These are phyloP conservation scores for Pyralis farinalis DNA, from an alignment of 2,888 invertebrate species.

Conservation along the genomic window DNA sequence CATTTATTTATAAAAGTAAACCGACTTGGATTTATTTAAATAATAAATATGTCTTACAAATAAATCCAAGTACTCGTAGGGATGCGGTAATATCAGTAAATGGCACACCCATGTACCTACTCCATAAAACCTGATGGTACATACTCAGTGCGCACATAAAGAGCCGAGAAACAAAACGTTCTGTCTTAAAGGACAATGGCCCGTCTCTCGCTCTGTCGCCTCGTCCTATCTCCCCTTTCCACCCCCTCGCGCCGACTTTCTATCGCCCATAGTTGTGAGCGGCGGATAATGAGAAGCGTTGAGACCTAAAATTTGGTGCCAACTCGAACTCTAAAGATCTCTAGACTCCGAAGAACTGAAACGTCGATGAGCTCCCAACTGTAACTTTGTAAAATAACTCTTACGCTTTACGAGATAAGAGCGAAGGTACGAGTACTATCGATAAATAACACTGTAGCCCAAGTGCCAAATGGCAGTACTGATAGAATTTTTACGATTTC, in stretches of 20 bases:
- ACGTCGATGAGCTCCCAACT: slow-evolving; percentile 22
- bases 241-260: slow-evolving; percentile 23
- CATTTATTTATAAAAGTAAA: slow-evolving; percentile 25
- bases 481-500: slow-evolving; percentile 55
- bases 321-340: slow-evolving; percentile 72
- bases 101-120: slow-evolving; percentile 32
- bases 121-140: slow-evolving; percentile 24
- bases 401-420: slow-evolving; percentile 26
- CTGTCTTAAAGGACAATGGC: slow-evolving; percentile 58
- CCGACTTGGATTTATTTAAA: too few relatives aligned
- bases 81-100: slow-evolving; percentile 45
- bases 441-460: slow-evolving; percentile 29
- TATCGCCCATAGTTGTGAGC: slow-evolving; percentile 37
- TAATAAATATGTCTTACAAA: too few relatives aligned
- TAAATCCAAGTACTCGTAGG: slow-evolving; percentile 18
- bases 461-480: slow-evolving; percentile 50
- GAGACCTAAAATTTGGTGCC: slow-evolving; percentile 76
- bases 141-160: slow-evolving; percentile 37
- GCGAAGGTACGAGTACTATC: slow-evolving; percentile 21
- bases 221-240: slow-evolving; percentile 18
- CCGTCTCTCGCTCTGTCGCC: slow-evolving; percentile 35
- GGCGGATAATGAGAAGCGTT: slow-evolving; percentile 73
- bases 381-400: slow-evolving; percentile 23
- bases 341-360: slow-evolving; percentile 46
- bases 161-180: slow-evolving; percentile 58